Evolutionary conservation across 2,797 vertebrate species (phyloP), one percentile per base, ranked within the genome.

Genomic region (Eulemur albifrons): DNA sequence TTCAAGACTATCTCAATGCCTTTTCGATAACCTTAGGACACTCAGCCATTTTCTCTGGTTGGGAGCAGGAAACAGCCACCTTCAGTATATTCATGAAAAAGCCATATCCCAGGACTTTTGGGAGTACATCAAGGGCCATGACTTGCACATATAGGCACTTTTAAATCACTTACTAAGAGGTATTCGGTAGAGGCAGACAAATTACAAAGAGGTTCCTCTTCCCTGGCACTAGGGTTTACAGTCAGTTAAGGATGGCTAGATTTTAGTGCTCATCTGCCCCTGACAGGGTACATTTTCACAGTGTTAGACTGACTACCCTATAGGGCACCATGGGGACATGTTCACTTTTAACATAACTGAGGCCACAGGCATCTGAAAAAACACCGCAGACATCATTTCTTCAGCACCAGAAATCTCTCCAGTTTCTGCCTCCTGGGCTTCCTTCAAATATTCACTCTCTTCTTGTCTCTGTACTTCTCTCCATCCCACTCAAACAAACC

Each of bases 391-490:
- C 23, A 69, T 82, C 30, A 54, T 93, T 97, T 95, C 43, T 93
- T 90, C 86, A 88, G 40, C 18, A 82, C 52, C 20, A 92, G 52
- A 73, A 93, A 76, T 91, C 70, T 85, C 59, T 59, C 43, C 57
- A 86, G 21, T 81, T 90, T 84, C 81, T 80, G 57, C 45, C 43
- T 86, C 25, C 35, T 23, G 17, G 82, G 5, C 7, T 89, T 91
- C 32, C 54, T 92, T 77, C 79, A 91, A 70, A 76, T 40, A 5
- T 65, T 83, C 77, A 73, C 85, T 77, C 35, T 90, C 20, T 77
- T 86, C 85, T 84, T 25, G 10, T 69, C 38, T 82, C 77, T 93
- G 43, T 63, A 86, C 23, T 91, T 93, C 83, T 92, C 59, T 82
- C 76, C 48, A 87, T 61, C 1, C 21, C 45, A 83, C 25, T 80